phyloP scores from a whole-genome alignment of 2,888 invertebrate species.

The Sphecodes monilicornis region DNA sequence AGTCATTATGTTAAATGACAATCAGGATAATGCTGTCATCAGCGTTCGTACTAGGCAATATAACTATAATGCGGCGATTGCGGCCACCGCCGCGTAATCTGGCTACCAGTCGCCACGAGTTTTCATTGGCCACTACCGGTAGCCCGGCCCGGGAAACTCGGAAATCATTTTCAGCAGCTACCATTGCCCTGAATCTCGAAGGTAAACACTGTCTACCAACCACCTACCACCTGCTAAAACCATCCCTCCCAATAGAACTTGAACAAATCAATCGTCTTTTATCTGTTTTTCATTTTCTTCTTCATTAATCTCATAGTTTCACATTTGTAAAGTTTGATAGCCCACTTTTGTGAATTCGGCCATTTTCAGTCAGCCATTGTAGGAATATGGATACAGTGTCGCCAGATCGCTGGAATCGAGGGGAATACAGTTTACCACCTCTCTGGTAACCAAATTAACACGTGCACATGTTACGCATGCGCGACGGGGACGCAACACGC shows the following conservation, averaged over 20 bases:
- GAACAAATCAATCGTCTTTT: not conserved
- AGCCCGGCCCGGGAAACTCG: not conserved
- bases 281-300: no score
- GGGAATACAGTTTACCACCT: no score
- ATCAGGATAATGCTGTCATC: conserved; percentile 82
- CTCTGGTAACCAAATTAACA: no score
- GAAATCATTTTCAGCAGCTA: not conserved
- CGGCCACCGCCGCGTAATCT: conserved; percentile 72
- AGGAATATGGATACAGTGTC: no score
- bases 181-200: not conserved
- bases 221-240: not conserved
- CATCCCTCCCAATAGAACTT: not conserved
- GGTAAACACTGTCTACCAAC: not conserved
- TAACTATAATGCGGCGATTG: conserved; percentile 74
- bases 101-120: conserved; percentile 61
- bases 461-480: no score
- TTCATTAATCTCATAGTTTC: no score
- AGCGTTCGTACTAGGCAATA: conserved; percentile 74
- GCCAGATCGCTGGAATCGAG: no score
- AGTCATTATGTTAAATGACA: conserved; percentile 82
- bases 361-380: no score
- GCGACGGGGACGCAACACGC: no score
- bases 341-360: no score
- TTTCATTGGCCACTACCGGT: conserved; percentile 74
- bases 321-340: no score